A percentile compares a stretch with the other conserved stretches of the same genome.
Evolutionary conservation across 2,113 vertebrate species (phyloP).

Genomic region (Harpagus bidentatus): DNA sequence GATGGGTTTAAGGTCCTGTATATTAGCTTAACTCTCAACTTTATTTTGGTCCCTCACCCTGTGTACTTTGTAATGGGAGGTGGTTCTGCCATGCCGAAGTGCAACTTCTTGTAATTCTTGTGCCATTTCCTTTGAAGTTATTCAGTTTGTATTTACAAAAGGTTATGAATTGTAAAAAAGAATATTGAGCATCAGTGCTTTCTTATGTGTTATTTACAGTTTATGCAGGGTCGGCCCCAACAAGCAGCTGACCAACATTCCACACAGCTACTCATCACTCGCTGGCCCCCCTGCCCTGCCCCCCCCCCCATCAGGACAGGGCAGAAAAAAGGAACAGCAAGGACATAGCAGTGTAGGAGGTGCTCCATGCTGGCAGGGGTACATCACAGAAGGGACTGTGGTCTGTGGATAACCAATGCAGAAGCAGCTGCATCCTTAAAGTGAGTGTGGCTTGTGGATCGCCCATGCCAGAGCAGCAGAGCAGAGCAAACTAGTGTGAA

Average conservation of each 20-base stretch:
- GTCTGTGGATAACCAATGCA: not conserved
- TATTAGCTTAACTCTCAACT: not conserved
- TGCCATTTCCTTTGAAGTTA: not conserved
- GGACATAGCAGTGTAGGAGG: not conserved
- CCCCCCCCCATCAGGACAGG: not conserved
- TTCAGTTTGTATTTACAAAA: conserved; percentile 48
- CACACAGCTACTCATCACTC: not conserved
- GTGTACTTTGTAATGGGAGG: not conserved
- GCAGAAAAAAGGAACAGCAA: not conserved
- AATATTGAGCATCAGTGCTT: not conserved
- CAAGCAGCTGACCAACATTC: not conserved
- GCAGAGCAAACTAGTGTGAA: not conserved
- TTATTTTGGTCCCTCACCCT: not conserved
- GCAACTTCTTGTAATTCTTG: not conserved
- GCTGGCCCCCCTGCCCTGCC: too few relatives aligned
- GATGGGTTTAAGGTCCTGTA: not conserved
- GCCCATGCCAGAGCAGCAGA: not conserved
- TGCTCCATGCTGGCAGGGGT: not conserved
- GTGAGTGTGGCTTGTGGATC: not conserved
- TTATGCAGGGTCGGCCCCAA: too few relatives aligned
- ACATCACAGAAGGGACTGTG: not conserved
- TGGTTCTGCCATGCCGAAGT: not conserved
- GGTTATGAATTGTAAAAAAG: conserved; percentile 13
- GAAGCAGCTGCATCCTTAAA: not conserved
- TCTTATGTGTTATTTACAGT: conserved; percentile 3